Base-by-base conservation (phyloP, 2,797 vertebrate species). In the Lepus townsendii region DNA sequence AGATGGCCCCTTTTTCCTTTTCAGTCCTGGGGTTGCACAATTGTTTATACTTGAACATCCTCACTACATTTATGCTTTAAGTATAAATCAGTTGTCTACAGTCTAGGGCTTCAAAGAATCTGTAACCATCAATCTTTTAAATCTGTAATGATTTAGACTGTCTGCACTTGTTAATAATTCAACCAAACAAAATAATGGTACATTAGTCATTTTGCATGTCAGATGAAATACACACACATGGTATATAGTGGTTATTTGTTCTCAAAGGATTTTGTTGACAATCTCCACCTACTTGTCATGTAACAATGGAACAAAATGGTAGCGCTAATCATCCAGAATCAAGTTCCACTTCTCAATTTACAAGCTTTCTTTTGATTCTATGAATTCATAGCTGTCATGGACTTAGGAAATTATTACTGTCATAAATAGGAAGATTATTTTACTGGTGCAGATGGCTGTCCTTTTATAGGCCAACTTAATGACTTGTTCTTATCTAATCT, bases 401-500 rank as follows among this genome's bases (percentile, higher is more conserved):
- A 95, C 93, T 97, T 90, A 32, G 52, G 97, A 97, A 98, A 96
- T 96, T 97, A 98, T 96, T 97, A 94, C 94, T 97, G 87, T 96
- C 97, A 97, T 98, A 97, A 97, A 95, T 88, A 97, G 95, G 94
- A 97, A 97, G 93, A 97, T 93, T 95, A 97, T 96, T 97, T 97
- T 86, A 95, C 71, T 95, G 76, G 93, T 97, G 84, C 98, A 98
- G 98, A 98, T 98, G 98, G 98, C 96, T 97, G 96, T 97, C 97
- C 97, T 97, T 98, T 98, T 98, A 97, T 97, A 97, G 97, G 97
- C 98, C 95, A 97, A 91, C 97, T 97, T 98, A 98, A 98, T 97
- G 97, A 97, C 97, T 98, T 97, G 77, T 96, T 98, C 97, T 97
- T 98, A 98, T 97, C 98, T 98, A 97, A 98, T 98, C 96, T 97